phyloP scores from a whole-genome alignment of 2,113 vertebrate species.

The Xiphophorus hellerii region DNA sequence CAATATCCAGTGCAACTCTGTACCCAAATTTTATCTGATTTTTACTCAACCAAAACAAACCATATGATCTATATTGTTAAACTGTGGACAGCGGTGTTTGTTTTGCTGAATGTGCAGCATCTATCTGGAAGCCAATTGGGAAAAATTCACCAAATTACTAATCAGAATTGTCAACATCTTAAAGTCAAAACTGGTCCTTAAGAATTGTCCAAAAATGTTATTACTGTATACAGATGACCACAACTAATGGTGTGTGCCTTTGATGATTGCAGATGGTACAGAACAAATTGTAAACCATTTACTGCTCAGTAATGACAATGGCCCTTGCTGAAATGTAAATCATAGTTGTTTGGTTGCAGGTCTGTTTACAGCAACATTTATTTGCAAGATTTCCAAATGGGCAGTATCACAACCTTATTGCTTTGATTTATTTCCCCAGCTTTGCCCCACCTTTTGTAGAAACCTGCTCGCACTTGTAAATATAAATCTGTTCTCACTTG shows the following conservation, averaged over 20 bases:
- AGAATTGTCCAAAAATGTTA: constrained; percentile 71
- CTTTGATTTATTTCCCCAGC: constrained; percentile 39
- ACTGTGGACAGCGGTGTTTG: constrained; percentile 35
- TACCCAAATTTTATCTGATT: background rate
- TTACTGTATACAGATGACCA: constrained; percentile 77
- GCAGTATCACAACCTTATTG: constrained; percentile 44
- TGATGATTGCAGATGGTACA: constrained; percentile 67
- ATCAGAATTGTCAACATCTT: constrained; percentile 65
- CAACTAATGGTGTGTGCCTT: constrained; percentile 77
- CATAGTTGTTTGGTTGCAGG: constrained; percentile 51
- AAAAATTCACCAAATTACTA: constrained; percentile 47
- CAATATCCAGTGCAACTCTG: too few relatives aligned
- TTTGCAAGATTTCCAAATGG: constrained; percentile 47
- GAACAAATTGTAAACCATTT: constrained; percentile 65
- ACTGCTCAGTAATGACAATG: constrained; percentile 68
- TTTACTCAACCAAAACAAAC: background rate
- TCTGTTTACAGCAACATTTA: constrained; percentile 61
- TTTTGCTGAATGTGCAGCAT: constrained; percentile 29
- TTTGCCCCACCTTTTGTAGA: constrained; percentile 22
- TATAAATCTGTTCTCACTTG: constrained; percentile 59
- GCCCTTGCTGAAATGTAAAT: constrained; percentile 69
- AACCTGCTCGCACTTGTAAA: constrained; percentile 59
- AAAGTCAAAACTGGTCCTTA: constrained; percentile 72
- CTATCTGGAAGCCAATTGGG: constrained; percentile 41
- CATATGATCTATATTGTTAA: constrained; percentile 9